These are phyloP conservation scores for Crypturellus tataupa DNA, from an alignment of 2,797 vertebrate species.

Conservation along the genomic window DNA sequence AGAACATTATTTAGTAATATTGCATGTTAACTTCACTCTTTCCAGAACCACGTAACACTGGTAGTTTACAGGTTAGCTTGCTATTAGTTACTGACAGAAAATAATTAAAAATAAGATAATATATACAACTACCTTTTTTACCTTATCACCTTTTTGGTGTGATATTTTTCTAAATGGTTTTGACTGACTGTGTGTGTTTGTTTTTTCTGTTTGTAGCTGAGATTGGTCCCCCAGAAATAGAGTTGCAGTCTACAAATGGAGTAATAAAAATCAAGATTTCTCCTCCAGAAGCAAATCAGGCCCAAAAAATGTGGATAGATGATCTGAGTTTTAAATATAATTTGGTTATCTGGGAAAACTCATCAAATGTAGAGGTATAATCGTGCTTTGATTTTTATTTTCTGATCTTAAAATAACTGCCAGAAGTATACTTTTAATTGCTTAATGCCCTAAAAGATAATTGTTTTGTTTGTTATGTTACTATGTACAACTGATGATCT, in stretches of 20 bases:
- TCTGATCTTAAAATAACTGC: background rate
- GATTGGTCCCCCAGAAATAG: conserved; percentile 75
- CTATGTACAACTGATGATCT: background rate
- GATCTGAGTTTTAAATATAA: conserved; percentile 16
- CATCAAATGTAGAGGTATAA: conserved; percentile 61
- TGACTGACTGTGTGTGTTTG: background rate
- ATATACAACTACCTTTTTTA: background rate
- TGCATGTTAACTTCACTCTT: background rate
- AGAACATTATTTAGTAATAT: background rate
- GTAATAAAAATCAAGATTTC: conserved; percentile 61
- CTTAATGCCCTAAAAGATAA: background rate
- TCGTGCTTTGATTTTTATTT: background rate
- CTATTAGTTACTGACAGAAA: background rate
- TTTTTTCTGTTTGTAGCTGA: conserved; percentile 59
- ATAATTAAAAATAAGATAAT: background rate
- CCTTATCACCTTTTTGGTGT: too few relatives aligned
- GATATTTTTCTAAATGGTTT: background rate
- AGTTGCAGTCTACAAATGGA: conserved; percentile 68
- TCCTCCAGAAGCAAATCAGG: conserved; percentile 58
- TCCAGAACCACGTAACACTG: background rate
- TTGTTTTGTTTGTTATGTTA: background rate
- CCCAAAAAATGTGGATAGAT: conserved; percentile 41
- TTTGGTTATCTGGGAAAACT: conserved; percentile 73
- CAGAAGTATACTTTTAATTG: background rate
- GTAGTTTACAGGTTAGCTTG: background rate